Evolutionary conservation across 2,888 invertebrate species (phyloP).

Genomic region (Lasioglossum figueresi): DNA sequence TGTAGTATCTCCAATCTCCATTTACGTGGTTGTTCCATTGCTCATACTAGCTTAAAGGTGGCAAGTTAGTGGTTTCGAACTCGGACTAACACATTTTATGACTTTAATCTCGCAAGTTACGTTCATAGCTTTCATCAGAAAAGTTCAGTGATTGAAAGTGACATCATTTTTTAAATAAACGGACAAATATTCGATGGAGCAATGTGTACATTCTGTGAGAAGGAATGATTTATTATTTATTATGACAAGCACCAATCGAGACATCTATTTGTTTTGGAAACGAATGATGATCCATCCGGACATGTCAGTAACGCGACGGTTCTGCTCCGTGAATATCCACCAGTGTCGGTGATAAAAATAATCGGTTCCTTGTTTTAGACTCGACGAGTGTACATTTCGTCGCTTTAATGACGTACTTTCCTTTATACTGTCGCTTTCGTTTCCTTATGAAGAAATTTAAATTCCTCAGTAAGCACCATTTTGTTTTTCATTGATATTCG

Average conservation of each 20-base stretch:
- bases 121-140: background rate
- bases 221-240: background rate
- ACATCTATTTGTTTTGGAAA: background rate
- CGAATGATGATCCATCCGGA: background rate
- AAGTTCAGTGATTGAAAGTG: background rate
- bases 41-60: background rate
- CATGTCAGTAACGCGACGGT: background rate
- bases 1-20: background rate
- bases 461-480: background rate
- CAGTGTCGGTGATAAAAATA: slow-evolving; percentile 15
- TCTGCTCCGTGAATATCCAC: background rate
- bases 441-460: background rate
- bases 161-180: background rate
- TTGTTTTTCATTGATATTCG: background rate
- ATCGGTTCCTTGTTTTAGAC: slow-evolving; percentile 3
- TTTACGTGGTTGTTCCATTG: background rate
- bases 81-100: background rate
- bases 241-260: background rate
- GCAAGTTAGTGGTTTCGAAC: background rate
- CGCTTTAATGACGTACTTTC: background rate
- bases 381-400: background rate
- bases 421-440: background rate
- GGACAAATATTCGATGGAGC: background rate
- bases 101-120: background rate
- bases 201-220: background rate